Percentiles rank a stretch among this genome's conserved stretches.
Evolutionary conservation across 2,888 invertebrate genomes (phyloP).

Genomic region (Rapana venosa): DNA sequence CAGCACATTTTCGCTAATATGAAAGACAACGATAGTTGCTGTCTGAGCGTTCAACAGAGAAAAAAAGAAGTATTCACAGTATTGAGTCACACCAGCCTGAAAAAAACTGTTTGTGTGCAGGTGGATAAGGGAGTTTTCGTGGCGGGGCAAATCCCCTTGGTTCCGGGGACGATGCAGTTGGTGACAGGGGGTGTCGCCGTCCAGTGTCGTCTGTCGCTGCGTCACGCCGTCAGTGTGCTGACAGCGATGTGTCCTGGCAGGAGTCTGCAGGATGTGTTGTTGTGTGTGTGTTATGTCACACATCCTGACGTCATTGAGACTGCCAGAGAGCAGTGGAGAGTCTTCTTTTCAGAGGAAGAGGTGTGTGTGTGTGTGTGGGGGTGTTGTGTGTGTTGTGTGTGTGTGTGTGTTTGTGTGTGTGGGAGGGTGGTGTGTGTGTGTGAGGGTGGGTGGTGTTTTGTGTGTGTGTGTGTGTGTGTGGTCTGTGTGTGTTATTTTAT

Average conservation of each 20-base stretch:
- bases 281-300: conserved; percentile 93
- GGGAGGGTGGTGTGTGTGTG: neutral
- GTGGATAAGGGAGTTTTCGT: conserved; percentile 90
- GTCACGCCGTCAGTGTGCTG: conserved; percentile 90
- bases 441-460: too few relatives aligned
- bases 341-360: conserved; percentile 74
- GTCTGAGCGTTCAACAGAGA: too few relatives aligned
- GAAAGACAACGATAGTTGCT: too few relatives aligned
- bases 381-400: neutral
- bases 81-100: too few relatives aligned
- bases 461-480: conserved; percentile 12
- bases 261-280: conserved; percentile 87
- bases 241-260: conserved; percentile 87
- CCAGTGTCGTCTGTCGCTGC: conserved; percentile 89
- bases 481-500: too few relatives aligned
- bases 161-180: conserved; percentile 88
- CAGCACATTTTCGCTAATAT: too few relatives aligned
- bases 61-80: too few relatives aligned
- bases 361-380: conserved; percentile 13
- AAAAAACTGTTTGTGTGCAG: conserved; percentile 79
- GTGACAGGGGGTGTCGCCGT: conserved; percentile 86
- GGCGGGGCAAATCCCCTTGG: conserved; percentile 94
- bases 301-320: conserved; percentile 85
- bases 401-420: conserved; percentile 20
- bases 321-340: conserved; percentile 89